A percentile compares a stretch with the other conserved stretches of the same genome.
These are phyloP conservation scores for Neomonachus schauinslandi DNA, from an alignment of 2,113 vertebrate genomes.

Conservation along the genomic window DNA sequence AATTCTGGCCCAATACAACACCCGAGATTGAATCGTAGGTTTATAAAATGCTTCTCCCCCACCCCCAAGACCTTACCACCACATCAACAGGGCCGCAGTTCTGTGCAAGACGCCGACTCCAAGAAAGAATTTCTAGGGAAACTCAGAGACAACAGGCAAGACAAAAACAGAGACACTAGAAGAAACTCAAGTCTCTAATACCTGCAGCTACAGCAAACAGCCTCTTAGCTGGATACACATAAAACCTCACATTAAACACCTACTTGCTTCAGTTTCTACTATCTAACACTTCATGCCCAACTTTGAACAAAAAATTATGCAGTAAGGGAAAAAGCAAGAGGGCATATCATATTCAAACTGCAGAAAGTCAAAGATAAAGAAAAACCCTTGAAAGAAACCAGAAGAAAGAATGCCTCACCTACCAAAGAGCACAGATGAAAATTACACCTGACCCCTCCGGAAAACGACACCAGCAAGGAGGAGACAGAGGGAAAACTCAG, in stretches of 20 bases:
- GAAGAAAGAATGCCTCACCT: neutral
- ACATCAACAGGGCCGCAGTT: neutral
- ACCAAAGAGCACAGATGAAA: neutral
- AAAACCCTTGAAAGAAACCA: neutral
- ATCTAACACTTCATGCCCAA: neutral
- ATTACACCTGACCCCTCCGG: neutral
- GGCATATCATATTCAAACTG: neutral
- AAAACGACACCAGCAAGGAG: neutral
- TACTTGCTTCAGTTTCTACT: neutral
- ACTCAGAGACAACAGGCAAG: neutral
- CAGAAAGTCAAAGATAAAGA: neutral
- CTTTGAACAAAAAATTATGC: neutral
- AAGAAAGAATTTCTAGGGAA: neutral
- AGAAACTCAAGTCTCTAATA: neutral
- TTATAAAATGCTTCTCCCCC: neutral
- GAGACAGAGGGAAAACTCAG: neutral
- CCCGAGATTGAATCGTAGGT: neutral
- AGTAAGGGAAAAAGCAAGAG: neutral
- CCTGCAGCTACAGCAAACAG: neutral
- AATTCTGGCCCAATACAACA: neutral
- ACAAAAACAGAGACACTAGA: neutral
- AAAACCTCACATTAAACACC: neutral
- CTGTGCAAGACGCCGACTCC: neutral
- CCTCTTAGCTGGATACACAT: neutral
- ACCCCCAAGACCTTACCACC: neutral